Evolutionary conservation across 2,113 vertebrate species (phyloP), one percentile per base, ranked within the genome.

Genomic region (Spizaetus ornatus): DNA sequence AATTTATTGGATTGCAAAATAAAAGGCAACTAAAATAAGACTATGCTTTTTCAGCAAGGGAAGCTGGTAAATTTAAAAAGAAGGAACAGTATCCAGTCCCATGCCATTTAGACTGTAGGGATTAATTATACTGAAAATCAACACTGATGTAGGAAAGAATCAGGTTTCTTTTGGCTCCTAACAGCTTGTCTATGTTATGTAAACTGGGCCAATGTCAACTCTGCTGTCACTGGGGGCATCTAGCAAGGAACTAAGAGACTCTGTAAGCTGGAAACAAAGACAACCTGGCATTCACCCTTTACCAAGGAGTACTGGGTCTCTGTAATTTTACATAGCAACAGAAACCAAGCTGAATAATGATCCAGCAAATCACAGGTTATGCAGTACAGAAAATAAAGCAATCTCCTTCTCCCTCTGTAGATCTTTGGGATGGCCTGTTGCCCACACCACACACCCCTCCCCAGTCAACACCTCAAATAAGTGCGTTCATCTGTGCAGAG

Each of bases 91-190:
- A 22, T 67, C 45, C 3, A 2, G 6, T 48, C 66, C 31, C 56
- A 9, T 45, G 25, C 10, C 10, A 3, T 43, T 83, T 55, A 86
- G 16, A 34, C 70, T 36, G 13, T 18, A 84, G 82, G n/a, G 67
- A 58, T 47, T 85, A 97, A 94, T 94, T 96, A 88, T 61, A 70
- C 26, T 82, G 59, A 93, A 77, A 83, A 56, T 66, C 69, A 74
- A 16, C 43, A 34, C 13, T 74, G 66, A 58, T 9, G 22, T 63
- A 85, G 70, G 70, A 66, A 91, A 89, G 47, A 81, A 84, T 61
- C 36, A 25, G 21, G 77, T 69, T 92, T 59, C 38, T 87, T 84
- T 89, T 53, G 83, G 27, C 31, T 93, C 31, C 11, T 59, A 86
- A 40, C 26, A 71, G 47, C 31, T 96, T 87, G 29, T 66, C 69